Conservation (phyloP, 2,113 vertebrate genomes). For the Thymallus thymallus region DNA sequence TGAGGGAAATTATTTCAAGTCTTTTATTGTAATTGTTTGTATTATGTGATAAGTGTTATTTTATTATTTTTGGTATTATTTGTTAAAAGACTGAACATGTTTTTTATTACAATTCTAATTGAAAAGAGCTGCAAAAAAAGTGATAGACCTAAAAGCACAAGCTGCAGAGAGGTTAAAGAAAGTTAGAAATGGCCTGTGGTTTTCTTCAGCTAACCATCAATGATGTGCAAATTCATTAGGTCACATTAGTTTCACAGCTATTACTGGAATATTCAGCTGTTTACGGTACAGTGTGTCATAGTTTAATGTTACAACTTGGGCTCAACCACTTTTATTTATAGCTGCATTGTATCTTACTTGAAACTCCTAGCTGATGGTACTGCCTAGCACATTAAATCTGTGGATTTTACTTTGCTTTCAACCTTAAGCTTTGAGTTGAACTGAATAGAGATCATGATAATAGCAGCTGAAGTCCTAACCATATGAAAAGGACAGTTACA, state of each 20-base stretch:
- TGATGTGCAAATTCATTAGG: constrained; percentile 1
- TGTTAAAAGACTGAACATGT: too few species aligned
- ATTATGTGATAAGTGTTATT: constrained; percentile 10
- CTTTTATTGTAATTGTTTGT: too few species aligned
- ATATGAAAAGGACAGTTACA: constrained; percentile 1
- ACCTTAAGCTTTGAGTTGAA: too few species aligned
- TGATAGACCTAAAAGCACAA: constrained; percentile 30
- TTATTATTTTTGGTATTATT: constrained; percentile 10
- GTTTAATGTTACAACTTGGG: constrained; percentile 14
- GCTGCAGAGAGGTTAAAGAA: constrained; percentile 14
- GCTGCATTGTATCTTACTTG: constrained; percentile 54
- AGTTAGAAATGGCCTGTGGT: constrained; percentile 5
- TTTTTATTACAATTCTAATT: not conserved
- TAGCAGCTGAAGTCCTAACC: not conserved
- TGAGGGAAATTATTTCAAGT: constrained; percentile 38
- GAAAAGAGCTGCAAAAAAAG: not conserved
- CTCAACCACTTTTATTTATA: constrained; percentile 28
- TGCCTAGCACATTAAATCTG: constrained; percentile 21
- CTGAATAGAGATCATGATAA: not conserved
- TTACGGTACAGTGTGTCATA: constrained; percentile 10
- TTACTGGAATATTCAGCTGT: constrained; percentile 10
- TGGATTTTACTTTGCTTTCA: not conserved
- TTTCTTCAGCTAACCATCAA: not conserved
- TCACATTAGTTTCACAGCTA: constrained; percentile 1
- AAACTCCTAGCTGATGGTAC: constrained; percentile 37